These are phyloP conservation scores for Eumerus sabulonum DNA, from an alignment of 2,888 invertebrate genomes.

Conservation along the genomic window DNA sequence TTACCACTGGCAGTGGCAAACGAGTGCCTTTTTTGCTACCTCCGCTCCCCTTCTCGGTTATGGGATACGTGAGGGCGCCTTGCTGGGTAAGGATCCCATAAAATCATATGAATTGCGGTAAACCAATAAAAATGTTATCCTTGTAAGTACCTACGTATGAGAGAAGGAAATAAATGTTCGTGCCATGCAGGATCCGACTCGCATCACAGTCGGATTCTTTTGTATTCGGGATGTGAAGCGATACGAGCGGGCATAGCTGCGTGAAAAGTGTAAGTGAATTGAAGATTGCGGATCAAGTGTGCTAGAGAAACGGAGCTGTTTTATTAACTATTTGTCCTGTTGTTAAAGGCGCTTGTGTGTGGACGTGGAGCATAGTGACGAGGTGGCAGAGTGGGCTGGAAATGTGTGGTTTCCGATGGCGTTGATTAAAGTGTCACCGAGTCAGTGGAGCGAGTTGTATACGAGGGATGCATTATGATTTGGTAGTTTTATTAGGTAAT, in stretches of 20 bases:
- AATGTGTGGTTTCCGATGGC: constrained; percentile 37
- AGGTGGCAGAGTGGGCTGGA: neutral
- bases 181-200: constrained; percentile 51
- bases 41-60: constrained; percentile 31
- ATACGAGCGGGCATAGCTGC: constrained; percentile 36
- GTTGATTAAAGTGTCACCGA: constrained; percentile 60
- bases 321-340: constrained; percentile 52
- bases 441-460: constrained; percentile 22
- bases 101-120: constrained; percentile 61
- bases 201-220: constrained; percentile 43
- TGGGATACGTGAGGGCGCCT: constrained; percentile 30
- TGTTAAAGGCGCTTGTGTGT: constrained; percentile 31
- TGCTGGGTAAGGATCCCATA: constrained; percentile 51
- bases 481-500: no score
- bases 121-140: constrained; percentile 63
- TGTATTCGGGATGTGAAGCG: constrained; percentile 35
- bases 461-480: no score
- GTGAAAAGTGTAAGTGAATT: constrained; percentile 58
- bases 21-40: no score
- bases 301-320: constrained; percentile 29
- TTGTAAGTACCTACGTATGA: constrained; percentile 44
- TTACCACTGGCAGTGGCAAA: constrained; percentile 13
- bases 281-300: constrained; percentile 44
- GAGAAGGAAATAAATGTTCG: constrained; percentile 49
- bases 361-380: no score